A percentile compares a stretch with the other conserved stretches of the same genome.
Evolutionary conservation across 64 coral and sea anemone species (phyloP).

Genomic region (Pocillopora verrucosa): DNA sequence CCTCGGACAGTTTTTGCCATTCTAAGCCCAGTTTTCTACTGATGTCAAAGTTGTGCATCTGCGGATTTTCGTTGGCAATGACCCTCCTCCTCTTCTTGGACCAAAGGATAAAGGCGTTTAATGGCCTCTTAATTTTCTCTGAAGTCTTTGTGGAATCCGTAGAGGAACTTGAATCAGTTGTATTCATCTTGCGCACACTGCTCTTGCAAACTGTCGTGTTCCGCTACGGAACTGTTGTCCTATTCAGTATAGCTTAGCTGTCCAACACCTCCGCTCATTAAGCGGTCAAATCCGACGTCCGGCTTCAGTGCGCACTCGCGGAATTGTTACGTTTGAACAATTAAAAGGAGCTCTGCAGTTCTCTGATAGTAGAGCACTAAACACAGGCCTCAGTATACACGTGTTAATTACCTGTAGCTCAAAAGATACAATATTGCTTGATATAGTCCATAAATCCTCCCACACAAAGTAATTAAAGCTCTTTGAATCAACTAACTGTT

Average conservation of each 20-base stretch:
- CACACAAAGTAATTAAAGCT: conserved; percentile 99
- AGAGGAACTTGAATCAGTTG: conserved; percentile 3
- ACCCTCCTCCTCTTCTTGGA: conserved; percentile 91
- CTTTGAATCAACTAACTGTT: conserved; percentile 98
- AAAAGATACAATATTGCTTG: conserved; percentile 91
- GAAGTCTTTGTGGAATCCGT: conserved; percentile 53
- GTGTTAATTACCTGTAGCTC: conserved; percentile 83
- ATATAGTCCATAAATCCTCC: conserved; percentile 93
- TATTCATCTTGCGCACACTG: conserved; percentile 37
- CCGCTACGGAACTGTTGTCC: conserved; percentile 13
- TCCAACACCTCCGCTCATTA: not conserved
- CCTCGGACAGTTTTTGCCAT: conserved; percentile 88
- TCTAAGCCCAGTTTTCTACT: conserved; percentile 90
- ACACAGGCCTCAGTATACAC: conserved; percentile 57
- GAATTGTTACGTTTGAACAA: conserved; percentile 42
- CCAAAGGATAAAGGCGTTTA: conserved; percentile 99
- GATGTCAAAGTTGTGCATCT: conserved; percentile 99
- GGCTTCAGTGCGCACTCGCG: conserved; percentile 28
- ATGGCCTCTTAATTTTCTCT: conserved; percentile 96
- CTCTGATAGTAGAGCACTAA: conserved; percentile 53
- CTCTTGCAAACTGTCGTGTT: not conserved
- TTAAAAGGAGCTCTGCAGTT: conserved; percentile 26
- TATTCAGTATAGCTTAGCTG: not conserved
- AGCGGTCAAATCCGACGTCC: not conserved
- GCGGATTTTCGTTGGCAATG: conserved; percentile 92